Conservation (phyloP, 2,113 vertebrate genomes). For the Prionailurus viverrinus region DNA sequence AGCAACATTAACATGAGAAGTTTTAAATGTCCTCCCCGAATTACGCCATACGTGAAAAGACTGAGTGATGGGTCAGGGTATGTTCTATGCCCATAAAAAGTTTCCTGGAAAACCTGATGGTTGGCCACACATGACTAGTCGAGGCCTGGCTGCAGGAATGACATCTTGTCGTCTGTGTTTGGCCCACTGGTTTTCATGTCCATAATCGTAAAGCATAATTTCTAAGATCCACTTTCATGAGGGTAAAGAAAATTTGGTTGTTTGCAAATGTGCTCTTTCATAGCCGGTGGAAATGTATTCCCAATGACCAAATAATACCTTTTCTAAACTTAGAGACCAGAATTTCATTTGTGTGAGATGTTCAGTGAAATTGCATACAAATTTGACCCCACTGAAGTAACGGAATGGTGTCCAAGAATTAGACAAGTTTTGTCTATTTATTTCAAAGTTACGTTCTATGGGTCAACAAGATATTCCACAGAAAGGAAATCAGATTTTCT, state of each 20-base stretch:
- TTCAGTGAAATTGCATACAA: neutral
- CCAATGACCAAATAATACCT: neutral
- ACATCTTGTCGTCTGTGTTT: neutral
- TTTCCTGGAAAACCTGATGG: neutral
- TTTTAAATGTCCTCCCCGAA: neutral
- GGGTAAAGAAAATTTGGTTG: neutral
- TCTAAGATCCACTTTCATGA: neutral
- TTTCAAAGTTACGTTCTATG: neutral
- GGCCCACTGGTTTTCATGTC: neutral
- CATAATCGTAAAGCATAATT: neutral
- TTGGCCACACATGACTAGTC: neutral
- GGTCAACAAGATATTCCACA: neutral
- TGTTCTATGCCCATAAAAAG: neutral
- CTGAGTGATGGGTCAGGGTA: neutral
- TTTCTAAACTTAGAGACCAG: conserved; percentile 36
- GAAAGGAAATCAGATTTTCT: neutral
- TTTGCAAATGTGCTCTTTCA: neutral
- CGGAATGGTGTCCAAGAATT: neutral
- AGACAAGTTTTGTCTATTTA: neutral
- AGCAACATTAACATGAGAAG: neutral
- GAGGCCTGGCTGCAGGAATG: neutral
- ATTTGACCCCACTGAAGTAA: neutral
- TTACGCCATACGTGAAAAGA: neutral
- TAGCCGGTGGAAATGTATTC: neutral
- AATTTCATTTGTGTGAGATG: neutral